Conservation (phyloP, 1,140 invertebrate species). For the Whitmania pigra region DNA sequence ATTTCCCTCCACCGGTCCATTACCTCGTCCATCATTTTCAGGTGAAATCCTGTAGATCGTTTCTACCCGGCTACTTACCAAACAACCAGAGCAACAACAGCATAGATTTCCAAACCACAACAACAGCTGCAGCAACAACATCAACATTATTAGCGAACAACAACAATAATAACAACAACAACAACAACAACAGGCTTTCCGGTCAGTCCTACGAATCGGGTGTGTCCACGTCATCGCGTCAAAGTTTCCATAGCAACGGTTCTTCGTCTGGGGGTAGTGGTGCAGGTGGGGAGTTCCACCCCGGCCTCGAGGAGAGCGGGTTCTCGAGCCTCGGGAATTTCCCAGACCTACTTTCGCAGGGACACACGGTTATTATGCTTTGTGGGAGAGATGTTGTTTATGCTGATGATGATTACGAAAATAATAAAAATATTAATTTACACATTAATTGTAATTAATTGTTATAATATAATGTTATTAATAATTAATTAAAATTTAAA, state of each 20-base stretch:
- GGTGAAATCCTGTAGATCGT: neutral
- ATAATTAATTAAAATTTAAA: too few species aligned
- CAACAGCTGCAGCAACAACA: constrained; percentile 19
- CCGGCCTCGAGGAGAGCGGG: constrained; percentile 4
- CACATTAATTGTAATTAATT: too few species aligned
- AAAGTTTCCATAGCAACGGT: constrained; percentile 49
- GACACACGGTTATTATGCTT: neutral
- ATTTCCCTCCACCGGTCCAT: neutral
- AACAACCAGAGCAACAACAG: neutral
- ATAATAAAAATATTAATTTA: too few species aligned
- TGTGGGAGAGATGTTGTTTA: too few species aligned
- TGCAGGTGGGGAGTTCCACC: constrained; percentile 47
- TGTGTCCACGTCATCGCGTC: constrained; percentile 39
- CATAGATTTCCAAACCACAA: neutral
- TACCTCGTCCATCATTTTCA: neutral
- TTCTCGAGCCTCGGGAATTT: constrained; percentile 14
- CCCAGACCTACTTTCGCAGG: constrained; percentile 10
- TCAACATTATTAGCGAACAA: constrained; percentile 22
- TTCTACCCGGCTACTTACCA: constrained; percentile 27
- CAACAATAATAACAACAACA: constrained; percentile 41
- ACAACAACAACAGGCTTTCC: constrained; percentile 44
- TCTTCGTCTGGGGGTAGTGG: constrained; percentile 46
- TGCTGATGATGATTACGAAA: too few species aligned
- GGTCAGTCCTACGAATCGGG: constrained; percentile 46
- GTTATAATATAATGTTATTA: too few species aligned